Evolutionary conservation across 2,113 vertebrate species (phyloP).

Genomic region (Rhombomys opimus): DNA sequence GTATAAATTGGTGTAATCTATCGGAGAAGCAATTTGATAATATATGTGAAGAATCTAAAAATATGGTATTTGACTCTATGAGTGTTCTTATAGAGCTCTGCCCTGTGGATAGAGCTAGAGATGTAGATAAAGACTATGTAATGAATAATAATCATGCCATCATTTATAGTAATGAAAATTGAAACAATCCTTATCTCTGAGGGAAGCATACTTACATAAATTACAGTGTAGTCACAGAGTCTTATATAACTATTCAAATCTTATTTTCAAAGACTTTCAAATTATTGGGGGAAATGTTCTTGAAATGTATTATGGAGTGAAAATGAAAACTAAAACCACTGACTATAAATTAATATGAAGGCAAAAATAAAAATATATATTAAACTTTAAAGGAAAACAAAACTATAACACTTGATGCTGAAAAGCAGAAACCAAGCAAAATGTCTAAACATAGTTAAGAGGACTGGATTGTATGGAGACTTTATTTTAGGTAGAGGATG

Average conservation of each 20-base stretch:
- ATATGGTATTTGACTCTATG: slow-evolving; percentile 42
- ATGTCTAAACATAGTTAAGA: background rate
- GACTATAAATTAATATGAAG: background rate
- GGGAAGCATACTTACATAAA: slow-evolving; percentile 64
- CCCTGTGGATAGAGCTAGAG: slow-evolving; percentile 37
- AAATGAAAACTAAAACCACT: slow-evolving; percentile 33
- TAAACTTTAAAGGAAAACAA: background rate
- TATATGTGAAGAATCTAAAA: slow-evolving; percentile 55
- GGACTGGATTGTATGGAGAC: background rate
- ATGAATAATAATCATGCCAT: slow-evolving; percentile 64
- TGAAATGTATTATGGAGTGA: background rate
- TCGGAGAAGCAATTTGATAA: slow-evolving; percentile 70
- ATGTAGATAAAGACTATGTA: slow-evolving; percentile 54
- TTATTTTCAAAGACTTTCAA: slow-evolving; percentile 48
- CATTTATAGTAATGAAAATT: slow-evolving; percentile 62
- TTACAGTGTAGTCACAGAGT: slow-evolving; percentile 22
- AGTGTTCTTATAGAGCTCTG: slow-evolving; percentile 19
- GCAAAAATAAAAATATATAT: background rate
- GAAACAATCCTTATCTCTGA: slow-evolving; percentile 60
- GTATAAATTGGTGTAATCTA: slow-evolving; percentile 72
- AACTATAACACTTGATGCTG: background rate
- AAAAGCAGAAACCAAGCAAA: background rate
- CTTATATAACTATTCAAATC: slow-evolving; percentile 24
- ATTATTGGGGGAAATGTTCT: slow-evolving; percentile 30
- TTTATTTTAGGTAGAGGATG: background rate